These are phyloP conservation scores for Orthosia incerta DNA, from an alignment of 2,888 invertebrate genomes.

Conservation along the genomic window DNA sequence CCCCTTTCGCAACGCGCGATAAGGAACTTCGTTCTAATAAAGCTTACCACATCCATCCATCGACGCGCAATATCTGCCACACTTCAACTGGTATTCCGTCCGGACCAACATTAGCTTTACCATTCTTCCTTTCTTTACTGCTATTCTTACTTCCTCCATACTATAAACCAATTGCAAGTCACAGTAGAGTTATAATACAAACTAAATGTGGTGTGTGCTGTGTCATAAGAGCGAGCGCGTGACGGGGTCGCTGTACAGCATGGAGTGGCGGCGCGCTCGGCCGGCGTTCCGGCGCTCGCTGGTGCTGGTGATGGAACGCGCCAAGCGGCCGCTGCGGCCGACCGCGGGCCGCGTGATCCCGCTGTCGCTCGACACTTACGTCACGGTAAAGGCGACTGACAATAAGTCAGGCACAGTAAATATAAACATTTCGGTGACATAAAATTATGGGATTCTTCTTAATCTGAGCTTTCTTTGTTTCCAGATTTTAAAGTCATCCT, in stretches of 20 bases:
- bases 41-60: no score
- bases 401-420: neutral
- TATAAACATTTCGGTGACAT: neutral
- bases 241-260: constrained; percentile 82
- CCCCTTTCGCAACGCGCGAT: no score
- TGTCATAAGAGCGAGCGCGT: constrained; percentile 83
- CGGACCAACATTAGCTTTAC: no score
- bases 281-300: constrained; percentile 76
- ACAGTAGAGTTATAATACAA: no score
- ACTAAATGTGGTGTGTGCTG: neutral
- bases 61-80: no score
- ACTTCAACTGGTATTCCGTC: no score
- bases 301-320: constrained; percentile 85
- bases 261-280: constrained; percentile 77
- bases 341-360: constrained; percentile 87
- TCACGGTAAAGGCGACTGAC: constrained; percentile 16
- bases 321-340: constrained; percentile 85
- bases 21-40: no score
- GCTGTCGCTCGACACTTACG: constrained; percentile 80
- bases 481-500: constrained; percentile 82
- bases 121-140: no score
- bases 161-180: no score
- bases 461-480: constrained; percentile 42
- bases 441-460: no score
- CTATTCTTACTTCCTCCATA: no score